phyloP scores from a whole-genome alignment of 2,797 vertebrate species.

The Aselliscus stoliczkanus region DNA sequence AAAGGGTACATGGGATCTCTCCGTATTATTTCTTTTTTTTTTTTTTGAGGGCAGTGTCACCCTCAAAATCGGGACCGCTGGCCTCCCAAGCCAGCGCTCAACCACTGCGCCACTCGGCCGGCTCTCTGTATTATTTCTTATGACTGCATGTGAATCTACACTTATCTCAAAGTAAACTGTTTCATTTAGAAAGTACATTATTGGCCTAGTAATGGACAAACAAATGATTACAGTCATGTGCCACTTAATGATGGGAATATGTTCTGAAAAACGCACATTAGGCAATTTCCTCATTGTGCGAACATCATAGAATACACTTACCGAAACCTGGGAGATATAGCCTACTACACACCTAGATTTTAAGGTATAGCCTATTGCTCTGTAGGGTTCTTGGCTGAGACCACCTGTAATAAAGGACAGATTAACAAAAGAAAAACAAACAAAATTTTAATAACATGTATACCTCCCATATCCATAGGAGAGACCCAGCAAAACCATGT shows the following conservation, averaged over 20 bases:
- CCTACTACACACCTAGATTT: not conserved
- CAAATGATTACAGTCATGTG: not conserved
- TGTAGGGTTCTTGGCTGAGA: not conserved
- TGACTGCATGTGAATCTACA: not conserved
- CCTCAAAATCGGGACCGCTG: too few species aligned
- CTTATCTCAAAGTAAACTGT: not conserved
- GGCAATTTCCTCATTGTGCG: not conserved
- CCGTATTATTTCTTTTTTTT: too few species aligned
- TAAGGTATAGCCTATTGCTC: not conserved
- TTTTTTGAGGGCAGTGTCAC: too few species aligned
- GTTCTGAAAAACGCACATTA: not conserved
- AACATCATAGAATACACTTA: not conserved
- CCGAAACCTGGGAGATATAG: not conserved
- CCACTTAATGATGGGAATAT: not conserved
- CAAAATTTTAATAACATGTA: not conserved
- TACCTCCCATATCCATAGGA: not conserved
- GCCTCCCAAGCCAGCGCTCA: too few species aligned
- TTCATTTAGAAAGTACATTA: not conserved
- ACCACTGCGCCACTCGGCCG: too few species aligned
- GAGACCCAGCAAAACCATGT: not conserved
- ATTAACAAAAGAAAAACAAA: not conserved
- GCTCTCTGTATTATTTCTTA: not conserved
- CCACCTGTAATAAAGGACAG: not conserved
- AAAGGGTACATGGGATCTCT: not conserved
- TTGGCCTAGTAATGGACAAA: not conserved